Evolutionary conservation across 2,797 vertebrate genomes (phyloP), one percentile per base, ranked within the genome.

Genomic region (Labeo calbasu): DNA sequence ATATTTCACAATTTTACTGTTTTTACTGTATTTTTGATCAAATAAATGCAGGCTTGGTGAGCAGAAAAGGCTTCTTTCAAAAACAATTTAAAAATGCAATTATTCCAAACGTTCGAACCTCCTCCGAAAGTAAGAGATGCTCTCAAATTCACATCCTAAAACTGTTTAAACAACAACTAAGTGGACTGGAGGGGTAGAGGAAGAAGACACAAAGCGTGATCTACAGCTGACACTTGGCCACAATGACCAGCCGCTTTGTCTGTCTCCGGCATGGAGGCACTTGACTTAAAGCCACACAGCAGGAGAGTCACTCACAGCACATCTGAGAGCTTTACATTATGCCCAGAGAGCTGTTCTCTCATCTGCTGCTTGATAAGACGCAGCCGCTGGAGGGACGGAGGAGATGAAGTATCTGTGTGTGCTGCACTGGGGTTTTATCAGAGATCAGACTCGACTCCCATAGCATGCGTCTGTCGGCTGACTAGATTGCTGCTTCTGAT

Each of bases 131-230:
- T 46, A 1, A 63, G 57, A 85, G 23, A 69, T 81, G 79, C 84
- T 82, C 68, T 92, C 72, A 83, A 89, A 88, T 87, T 91, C 87
- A 88, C 89, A 87, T 90, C 88, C 91, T 76, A 92, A 91, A 92
- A 92, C 93, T 93, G 89, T 93, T 90, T 92, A 90, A 89, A 92
- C 91, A 91, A 91, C 66, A 32, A 25, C 21, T 23, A 90, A 77
- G 72, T 65, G 53, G 84, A 19, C 72, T 8, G 28, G 85, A 88
- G 90, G 89, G 87, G 91, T 88, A 88, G 84, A 89, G 92, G 40
- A 91, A 91, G 91, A 94, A 91, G 93, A 92, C 90, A 90, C 89
- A 92, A 89, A 84, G 91, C 85, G 83, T 78, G 85, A 88, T 55
- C 70, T 86, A 28, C 6, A 77, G 65, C 43, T 28, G 55, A 40